phyloP scores from a whole-genome alignment of 2,888 invertebrate species.

The Callyntrura sp. region DNA sequence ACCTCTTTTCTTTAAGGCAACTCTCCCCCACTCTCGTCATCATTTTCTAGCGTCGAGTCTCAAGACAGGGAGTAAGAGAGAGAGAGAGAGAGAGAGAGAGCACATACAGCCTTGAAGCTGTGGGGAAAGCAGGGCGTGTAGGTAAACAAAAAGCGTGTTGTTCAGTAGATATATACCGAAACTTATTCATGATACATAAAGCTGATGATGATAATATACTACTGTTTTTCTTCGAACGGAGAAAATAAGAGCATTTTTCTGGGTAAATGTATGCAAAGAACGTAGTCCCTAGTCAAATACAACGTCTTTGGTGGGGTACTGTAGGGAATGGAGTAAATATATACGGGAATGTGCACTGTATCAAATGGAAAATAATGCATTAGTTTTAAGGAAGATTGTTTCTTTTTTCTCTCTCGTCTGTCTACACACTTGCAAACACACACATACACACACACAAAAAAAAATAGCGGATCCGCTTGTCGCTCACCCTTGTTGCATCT shows the following conservation, averaged over 20 bases:
- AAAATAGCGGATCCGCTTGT: background rate
- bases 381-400: slow-evolving; percentile 18
- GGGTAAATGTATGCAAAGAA: background rate
- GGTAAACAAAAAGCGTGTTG: background rate
- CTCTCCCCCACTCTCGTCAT: background rate
- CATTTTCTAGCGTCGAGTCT: background rate
- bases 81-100: background rate
- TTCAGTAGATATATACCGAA: background rate
- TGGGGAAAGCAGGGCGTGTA: background rate
- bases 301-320: background rate
- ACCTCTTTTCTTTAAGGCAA: background rate
- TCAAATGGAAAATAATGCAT: slow-evolving; percentile 31
- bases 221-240: background rate
- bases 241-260: background rate
- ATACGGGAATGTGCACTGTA: background rate
- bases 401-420: background rate
- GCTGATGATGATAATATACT: background rate
- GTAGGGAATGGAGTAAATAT: background rate
- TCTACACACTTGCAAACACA: background rate
- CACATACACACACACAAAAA: background rate
- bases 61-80: background rate
- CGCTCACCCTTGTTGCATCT: slow-evolving; percentile 26
- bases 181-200: background rate
- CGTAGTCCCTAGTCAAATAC: too few species aligned
- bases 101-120: background rate